Percentiles rank a stretch among this genome's conserved stretches.
phyloP scores from a whole-genome alignment of 2,797 vertebrate genomes.

The Periparus ater region DNA sequence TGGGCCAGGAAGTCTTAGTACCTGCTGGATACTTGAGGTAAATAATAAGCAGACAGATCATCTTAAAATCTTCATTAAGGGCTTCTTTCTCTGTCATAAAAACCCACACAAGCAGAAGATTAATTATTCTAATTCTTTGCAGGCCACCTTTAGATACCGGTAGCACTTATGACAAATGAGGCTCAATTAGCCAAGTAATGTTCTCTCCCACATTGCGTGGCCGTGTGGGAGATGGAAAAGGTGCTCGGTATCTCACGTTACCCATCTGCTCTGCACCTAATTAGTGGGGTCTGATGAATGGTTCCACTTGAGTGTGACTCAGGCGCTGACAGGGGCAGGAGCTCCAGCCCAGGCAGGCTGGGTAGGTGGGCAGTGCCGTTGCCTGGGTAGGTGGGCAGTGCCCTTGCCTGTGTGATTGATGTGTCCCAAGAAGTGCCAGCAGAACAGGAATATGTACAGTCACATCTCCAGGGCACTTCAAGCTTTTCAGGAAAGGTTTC shows the following conservation, averaged over 20 bases:
- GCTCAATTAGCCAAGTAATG: constrained; percentile 58
- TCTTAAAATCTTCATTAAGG: constrained; percentile 40
- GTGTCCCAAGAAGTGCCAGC: not conserved
- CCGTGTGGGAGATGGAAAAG: constrained; percentile 40
- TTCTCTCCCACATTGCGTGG: constrained; percentile 39
- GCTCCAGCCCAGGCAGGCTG: not conserved
- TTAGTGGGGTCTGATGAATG: constrained; percentile 40
- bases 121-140: constrained; percentile 58
- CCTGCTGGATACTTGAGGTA: constrained; percentile 21
- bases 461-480: not conserved
- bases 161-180: constrained; percentile 44
- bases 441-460: fast-evolving
- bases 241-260: constrained; percentile 30
- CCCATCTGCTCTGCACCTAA: constrained; percentile 53
- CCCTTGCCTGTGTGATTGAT: not conserved
- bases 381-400: not conserved
- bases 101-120: constrained; percentile 37
- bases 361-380: not conserved
- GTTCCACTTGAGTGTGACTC: constrained; percentile 1
- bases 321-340: not conserved
- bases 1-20: constrained; percentile 15
- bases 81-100: not conserved
- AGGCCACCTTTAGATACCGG: constrained; percentile 38
- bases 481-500: not conserved
- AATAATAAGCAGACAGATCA: constrained; percentile 42